phyloP scores from a whole-genome alignment of 2,888 invertebrate species.

The Protophormia terraenovae region DNA sequence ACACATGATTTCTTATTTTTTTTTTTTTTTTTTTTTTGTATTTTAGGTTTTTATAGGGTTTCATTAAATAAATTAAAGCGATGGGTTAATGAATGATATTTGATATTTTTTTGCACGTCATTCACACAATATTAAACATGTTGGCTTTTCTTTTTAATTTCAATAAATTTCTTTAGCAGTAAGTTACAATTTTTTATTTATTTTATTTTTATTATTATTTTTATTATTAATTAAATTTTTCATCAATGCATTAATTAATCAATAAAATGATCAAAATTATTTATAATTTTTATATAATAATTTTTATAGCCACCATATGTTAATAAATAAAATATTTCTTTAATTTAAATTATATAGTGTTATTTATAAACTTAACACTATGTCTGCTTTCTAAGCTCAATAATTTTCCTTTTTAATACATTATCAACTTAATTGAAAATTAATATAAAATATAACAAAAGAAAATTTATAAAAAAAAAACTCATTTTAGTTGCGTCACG shows the following conservation, averaged over 20 bases:
- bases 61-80: conserved; percentile 39
- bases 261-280: too few species aligned
- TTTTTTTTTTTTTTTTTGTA: not conserved
- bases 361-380: not conserved
- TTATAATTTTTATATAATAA: not conserved
- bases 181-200: too few species aligned
- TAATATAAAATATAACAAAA: not conserved
- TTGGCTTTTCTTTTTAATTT: too few species aligned
- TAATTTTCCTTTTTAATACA: not conserved
- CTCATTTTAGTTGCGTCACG: conserved; percentile 1
- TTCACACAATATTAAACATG: not conserved
- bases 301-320: conserved; percentile 2
- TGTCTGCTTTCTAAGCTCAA: not conserved
- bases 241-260: too few species aligned
- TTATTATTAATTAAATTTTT: too few species aligned
- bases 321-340: not conserved
- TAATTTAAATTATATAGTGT: too few species aligned
- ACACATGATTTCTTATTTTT: conserved; percentile 1
- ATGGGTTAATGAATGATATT: not conserved
- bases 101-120: not conserved
- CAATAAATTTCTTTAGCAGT: too few species aligned
- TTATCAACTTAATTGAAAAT: conserved; percentile 15
- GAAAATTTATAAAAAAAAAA: not conserved
- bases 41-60: conserved; percentile 9
- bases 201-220: too few species aligned